Base-by-base conservation (phyloP, 2,797 vertebrate species). In the Notolabrus celidotus region DNA sequence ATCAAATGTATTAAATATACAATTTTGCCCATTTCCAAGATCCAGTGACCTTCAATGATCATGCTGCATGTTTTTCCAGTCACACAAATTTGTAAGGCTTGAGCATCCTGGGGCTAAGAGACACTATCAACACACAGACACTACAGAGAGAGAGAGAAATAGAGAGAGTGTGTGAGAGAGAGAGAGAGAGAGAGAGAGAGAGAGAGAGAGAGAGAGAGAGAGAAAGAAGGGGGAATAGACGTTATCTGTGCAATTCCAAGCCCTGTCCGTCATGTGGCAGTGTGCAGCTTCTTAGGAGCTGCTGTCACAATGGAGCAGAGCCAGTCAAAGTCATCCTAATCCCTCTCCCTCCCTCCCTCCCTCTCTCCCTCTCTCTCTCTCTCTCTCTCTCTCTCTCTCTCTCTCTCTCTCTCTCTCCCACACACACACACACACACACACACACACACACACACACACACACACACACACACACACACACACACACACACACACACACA, bases 191-290 rank as follows among this genome's bases (percentile, higher is more conserved):
- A 41, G 31, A 25, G 38, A 55, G 27, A 25, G 33, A 31, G 34
- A 45, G 50, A 55, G 55, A 52, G 55, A 46, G 57, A 58, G 55
- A n/a, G 36, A 55, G 58, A 41, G 36, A 42, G 53, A 45, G 71
- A 47, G 53, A 27, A 49, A 41, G 71, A 31, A 50, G 60, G 55
- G 15, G 22, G 25, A 45, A 47, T 45, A 72, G 53, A 69, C 53
- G 14, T 73, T 86, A 86, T 89, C 79, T 80, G 66, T 92, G 93
- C 77, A 92, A 87, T 93, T 92, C 79, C 85, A 76, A 75, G 57
- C 54, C 33, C 77, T 88, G 85, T 90, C 92, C 94, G 56, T 90
- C 69, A 86, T 82, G 93, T 85, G 94, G 93, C 94, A 92, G 88
- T 94, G 87, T 94, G 89, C 81, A 84, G 86, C 91, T 90, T 87